phyloP scores from a whole-genome alignment of 37 sponge, comb jelly and placozoan genomes.

The Haliclona indistincta region DNA sequence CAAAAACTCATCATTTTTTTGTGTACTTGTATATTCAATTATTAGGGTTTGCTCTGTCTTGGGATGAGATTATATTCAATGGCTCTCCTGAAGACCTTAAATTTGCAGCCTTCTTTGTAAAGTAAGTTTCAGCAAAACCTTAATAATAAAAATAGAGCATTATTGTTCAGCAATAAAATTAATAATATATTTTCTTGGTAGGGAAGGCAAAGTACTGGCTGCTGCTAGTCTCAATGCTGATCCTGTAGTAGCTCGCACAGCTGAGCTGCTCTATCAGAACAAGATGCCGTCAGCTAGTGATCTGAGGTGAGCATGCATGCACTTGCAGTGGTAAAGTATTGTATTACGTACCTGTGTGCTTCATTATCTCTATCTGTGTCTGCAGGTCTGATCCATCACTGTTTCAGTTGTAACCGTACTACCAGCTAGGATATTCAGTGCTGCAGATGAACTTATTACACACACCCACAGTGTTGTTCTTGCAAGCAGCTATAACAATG shows the following conservation, averaged over 20 bases:
- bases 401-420: too few species aligned
- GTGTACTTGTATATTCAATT: neutral
- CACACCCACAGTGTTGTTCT: too few species aligned
- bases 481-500: too few species aligned
- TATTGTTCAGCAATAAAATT: too few species aligned
- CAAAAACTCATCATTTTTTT: neutral
- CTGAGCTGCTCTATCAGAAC: slow-evolving; percentile 77
- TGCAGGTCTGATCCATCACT: too few species aligned
- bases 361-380: too few species aligned
- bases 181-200: slow-evolving; percentile 10
- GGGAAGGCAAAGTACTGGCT: slow-evolving; percentile 80
- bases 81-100: slow-evolving; percentile 77
- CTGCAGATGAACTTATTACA: too few species aligned
- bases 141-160: too few species aligned
- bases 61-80: slow-evolving; percentile 84
- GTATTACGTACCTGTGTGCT: too few species aligned
- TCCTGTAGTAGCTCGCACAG: slow-evolving; percentile 73
- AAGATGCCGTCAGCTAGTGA: slow-evolving; percentile 61
- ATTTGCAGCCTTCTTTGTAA: slow-evolving; percentile 82
- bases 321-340: neutral
- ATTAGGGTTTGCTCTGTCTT: slow-evolving; percentile 64
- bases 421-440: too few species aligned
- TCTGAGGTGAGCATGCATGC: slow-evolving; percentile 46
- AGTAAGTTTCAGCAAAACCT: slow-evolving; percentile 51
- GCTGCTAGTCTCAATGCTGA: slow-evolving; percentile 68